Evolutionary conservation across 1,140 invertebrate genomes (phyloP).

Genomic region (Ceratina japonica): DNA sequence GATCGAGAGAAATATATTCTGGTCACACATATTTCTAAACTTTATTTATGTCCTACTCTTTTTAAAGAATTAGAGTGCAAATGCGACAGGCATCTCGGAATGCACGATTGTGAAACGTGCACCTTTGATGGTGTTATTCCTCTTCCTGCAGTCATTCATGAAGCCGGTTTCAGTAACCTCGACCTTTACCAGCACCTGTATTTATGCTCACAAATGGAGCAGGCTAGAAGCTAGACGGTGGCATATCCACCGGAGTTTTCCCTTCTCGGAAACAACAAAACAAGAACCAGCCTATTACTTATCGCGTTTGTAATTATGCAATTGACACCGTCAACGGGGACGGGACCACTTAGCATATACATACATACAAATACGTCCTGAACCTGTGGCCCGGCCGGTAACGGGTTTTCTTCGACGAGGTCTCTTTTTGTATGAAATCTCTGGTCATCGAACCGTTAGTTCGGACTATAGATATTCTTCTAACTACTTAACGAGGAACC

Average conservation of each 20-base stretch:
- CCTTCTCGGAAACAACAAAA: slow-evolving; percentile 3
- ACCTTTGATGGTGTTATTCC: slow-evolving; percentile 11
- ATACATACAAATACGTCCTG: slow-evolving; percentile 21
- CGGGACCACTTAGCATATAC: slow-evolving; percentile 34
- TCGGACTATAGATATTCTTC: slow-evolving; percentile 15
- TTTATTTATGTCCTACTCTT: too few relatives aligned
- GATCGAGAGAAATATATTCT: not conserved
- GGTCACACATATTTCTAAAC: too few relatives aligned
- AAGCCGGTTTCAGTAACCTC: slow-evolving; percentile 47
- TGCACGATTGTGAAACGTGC: slow-evolving; percentile 39
- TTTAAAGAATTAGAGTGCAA: not conserved
- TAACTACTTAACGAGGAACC: slow-evolving; percentile 8
- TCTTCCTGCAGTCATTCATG: slow-evolving; percentile 48
- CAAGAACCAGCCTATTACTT: slow-evolving; percentile 19
- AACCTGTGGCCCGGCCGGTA: slow-evolving; percentile 68
- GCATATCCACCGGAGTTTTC: not conserved
- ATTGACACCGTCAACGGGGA: slow-evolving; percentile 37
- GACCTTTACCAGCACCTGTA: slow-evolving; percentile 16
- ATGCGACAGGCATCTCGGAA: slow-evolving; percentile 2
- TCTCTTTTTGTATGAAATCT: slow-evolving; percentile 71
- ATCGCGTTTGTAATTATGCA: slow-evolving; percentile 53
- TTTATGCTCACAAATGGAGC: slow-evolving; percentile 39
- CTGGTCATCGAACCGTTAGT: slow-evolving; percentile 72
- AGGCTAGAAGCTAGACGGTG: slow-evolving; percentile 5
- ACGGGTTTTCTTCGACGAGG: slow-evolving; percentile 67